These are phyloP conservation scores for Cephus sareptanus DNA, from an alignment of 2,888 invertebrate species.

Conservation along the genomic window DNA sequence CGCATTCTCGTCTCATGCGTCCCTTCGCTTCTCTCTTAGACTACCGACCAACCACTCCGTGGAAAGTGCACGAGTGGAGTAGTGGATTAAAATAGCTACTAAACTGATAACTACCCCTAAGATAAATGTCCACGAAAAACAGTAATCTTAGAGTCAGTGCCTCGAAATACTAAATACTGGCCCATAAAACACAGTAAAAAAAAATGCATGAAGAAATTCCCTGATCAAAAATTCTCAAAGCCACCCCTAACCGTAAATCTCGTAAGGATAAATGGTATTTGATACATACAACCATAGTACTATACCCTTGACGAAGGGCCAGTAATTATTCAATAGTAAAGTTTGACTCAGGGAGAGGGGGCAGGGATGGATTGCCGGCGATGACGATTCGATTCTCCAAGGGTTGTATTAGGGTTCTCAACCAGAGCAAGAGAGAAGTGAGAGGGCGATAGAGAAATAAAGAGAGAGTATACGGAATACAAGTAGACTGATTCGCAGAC, in stretches of 20 bases:
- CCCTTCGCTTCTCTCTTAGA: background rate
- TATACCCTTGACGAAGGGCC: constrained; percentile 44
- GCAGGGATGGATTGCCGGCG: constrained; percentile 36
- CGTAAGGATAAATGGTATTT: background rate
- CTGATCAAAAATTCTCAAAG: background rate
- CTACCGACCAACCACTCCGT: background rate
- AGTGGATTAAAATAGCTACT: background rate
- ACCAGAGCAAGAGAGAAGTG: background rate
- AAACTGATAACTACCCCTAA: background rate
- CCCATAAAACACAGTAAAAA: background rate
- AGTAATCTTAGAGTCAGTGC: background rate
- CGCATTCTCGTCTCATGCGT: constrained; percentile 27
- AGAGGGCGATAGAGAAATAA: background rate
- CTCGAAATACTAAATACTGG: background rate
- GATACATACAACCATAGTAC: constrained; percentile 13
- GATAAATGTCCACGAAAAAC: background rate
- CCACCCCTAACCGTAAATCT: background rate
- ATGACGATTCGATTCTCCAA: constrained; percentile 31
- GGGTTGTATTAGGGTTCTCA: background rate
- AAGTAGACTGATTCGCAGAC: background rate
- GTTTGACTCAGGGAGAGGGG: constrained; percentile 35
- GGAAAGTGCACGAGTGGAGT: background rate
- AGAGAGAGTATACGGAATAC: background rate
- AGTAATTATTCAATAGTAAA: constrained; percentile 48
- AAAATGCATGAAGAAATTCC: background rate